Evolutionary conservation across 2,797 vertebrate genomes (phyloP).

Genomic region (Podargus strigoides): DNA sequence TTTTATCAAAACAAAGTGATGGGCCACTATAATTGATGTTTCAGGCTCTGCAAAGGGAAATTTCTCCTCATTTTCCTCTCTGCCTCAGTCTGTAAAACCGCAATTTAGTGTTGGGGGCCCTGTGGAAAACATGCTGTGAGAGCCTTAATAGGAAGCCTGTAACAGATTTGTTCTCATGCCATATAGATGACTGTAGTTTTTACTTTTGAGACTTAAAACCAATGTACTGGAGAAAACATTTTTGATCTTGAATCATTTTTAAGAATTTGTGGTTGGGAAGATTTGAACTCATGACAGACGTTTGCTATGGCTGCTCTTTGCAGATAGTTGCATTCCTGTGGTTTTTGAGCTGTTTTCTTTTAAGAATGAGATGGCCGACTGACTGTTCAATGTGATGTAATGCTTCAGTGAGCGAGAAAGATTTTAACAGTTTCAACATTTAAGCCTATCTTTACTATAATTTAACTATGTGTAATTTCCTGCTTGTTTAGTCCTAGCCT

Average conservation of each 20-base stretch:
- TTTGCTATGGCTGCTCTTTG: neutral
- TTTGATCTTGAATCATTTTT: slow-evolving; percentile 11
- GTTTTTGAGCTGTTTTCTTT: neutral
- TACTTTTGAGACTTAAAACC: neutral
- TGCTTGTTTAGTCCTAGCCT: neutral
- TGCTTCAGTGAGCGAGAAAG: neutral
- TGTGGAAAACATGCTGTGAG: neutral
- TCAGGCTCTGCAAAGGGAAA: neutral
- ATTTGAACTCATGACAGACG: neutral
- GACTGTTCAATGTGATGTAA: neutral
- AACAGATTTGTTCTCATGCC: neutral
- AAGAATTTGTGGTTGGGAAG: slow-evolving; percentile 5
- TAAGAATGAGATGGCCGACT: neutral
- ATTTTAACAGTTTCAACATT: neutral
- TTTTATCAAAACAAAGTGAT: neutral
- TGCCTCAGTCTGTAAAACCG: neutral
- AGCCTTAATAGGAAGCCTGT: neutral
- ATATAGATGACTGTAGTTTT: neutral
- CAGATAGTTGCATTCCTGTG: slow-evolving; percentile 16
- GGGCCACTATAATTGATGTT: neutral
- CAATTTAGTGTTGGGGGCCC: neutral
- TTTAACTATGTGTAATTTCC: neutral
- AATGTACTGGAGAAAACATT: neutral
- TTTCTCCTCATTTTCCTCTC: neutral
- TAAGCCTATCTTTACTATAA: neutral